A percentile compares a stretch with the other conserved stretches of the same genome.
Evolutionary conservation across 2,113 vertebrate genomes (phyloP).

Genomic region (Ptilonorhynchus violaceus): DNA sequence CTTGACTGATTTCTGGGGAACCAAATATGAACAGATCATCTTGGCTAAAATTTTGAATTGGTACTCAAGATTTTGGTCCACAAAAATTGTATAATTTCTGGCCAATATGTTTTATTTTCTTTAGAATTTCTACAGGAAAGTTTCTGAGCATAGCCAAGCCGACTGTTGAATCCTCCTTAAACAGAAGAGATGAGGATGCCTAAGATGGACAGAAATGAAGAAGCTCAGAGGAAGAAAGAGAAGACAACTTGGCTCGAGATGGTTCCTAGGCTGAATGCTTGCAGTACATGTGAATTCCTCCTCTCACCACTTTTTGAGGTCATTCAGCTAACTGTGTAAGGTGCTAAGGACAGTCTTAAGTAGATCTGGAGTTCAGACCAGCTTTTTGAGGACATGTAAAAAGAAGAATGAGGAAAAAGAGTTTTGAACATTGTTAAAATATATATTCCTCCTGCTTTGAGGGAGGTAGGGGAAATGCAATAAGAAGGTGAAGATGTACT

Average conservation of each 20-base stretch:
- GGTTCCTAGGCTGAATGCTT: background rate
- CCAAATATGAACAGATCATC: background rate
- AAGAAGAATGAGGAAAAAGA: background rate
- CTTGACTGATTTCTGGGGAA: background rate
- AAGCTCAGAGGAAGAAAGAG: background rate
- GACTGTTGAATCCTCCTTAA: background rate
- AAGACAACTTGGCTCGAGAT: background rate
- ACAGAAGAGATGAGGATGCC: background rate
- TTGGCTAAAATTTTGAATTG: background rate
- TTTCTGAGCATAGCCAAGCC: background rate
- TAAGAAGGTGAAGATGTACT: background rate
- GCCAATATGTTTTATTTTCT: background rate
- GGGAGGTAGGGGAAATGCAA: background rate
- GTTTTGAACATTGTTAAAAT: background rate
- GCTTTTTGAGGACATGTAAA: background rate
- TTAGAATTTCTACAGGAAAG: background rate
- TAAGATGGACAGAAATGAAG: background rate
- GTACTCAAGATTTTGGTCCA: background rate
- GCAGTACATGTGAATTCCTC: background rate
- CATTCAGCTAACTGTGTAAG: background rate
- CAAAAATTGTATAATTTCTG: background rate
- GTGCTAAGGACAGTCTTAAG: background rate
- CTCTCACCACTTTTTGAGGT: background rate
- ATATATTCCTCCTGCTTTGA: background rate
- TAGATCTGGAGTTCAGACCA: background rate